Conservation (phyloP, 2,797 vertebrate species). For the Anguilla marmorata region DNA sequence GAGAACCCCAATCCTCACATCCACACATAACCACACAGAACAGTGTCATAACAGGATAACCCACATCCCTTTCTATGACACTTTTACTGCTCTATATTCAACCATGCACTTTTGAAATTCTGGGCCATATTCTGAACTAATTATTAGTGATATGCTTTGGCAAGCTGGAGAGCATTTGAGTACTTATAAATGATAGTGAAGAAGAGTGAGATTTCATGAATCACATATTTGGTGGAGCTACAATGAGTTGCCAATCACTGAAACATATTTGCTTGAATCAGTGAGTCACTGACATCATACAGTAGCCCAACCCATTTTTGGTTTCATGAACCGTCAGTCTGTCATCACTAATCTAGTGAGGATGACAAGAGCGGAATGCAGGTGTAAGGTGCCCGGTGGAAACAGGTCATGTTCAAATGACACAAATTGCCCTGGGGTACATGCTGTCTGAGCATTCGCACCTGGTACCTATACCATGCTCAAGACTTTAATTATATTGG, state of each 20-base stretch:
- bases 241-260: not conserved
- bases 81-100: constrained; percentile 26
- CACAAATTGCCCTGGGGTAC: constrained; percentile 11
- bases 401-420: constrained; percentile 24
- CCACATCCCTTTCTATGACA: not conserved
- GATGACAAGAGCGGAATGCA: constrained; percentile 40
- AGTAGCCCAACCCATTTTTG: too few relatives aligned
- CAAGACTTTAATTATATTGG: constrained; percentile 36
- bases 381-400: constrained; percentile 30
- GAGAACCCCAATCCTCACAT: not conserved
- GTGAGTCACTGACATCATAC: too few relatives aligned
- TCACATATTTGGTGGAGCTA: not conserved
- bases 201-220: too few relatives aligned
- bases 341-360: constrained; percentile 61
- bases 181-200: not conserved
- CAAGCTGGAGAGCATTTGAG: constrained; percentile 33
- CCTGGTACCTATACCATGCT: constrained; percentile 28
- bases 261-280: too few relatives aligned
- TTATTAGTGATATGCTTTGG: constrained; percentile 33
- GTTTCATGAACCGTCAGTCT: constrained; percentile 36
- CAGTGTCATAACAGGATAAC: not conserved
- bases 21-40: not conserved
- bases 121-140: constrained; percentile 37
- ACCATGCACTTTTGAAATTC: constrained; percentile 25
- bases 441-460: constrained; percentile 17